Evolutionary conservation across 2,113 vertebrate species (phyloP).

Genomic region (Calonectris borealis): DNA sequence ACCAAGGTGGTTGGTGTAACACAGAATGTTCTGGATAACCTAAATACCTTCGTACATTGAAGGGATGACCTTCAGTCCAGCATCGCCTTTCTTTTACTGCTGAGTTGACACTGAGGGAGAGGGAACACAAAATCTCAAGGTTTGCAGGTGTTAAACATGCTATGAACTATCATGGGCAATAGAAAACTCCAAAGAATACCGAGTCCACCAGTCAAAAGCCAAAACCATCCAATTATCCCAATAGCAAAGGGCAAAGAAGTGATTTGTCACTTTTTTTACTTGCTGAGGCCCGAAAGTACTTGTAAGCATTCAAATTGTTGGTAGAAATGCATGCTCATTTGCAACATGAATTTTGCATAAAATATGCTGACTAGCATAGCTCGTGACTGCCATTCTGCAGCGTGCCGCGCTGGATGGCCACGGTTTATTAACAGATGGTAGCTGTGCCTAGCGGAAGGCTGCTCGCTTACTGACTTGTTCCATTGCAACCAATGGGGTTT

Average conservation of each 20-base stretch:
- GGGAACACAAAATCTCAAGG: not conserved
- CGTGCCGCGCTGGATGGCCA: not conserved
- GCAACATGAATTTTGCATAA: constrained; percentile 28
- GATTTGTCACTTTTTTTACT: not conserved
- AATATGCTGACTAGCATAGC: not conserved
- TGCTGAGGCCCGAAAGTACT: not conserved
- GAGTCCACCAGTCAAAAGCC: not conserved
- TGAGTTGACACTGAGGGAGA: not conserved
- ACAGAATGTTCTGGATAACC: not conserved
- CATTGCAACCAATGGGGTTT: not conserved
- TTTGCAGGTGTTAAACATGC: not conserved
- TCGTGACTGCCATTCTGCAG: not conserved
- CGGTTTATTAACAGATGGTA: not conserved
- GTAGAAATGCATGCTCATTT: not conserved
- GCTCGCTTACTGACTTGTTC: not conserved
- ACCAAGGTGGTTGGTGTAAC: not conserved
- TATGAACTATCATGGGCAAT: not conserved
- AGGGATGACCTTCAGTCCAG: not conserved
- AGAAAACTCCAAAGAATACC: not conserved
- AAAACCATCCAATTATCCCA: not conserved
- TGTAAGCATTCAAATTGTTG: not conserved
- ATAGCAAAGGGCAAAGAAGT: not conserved
- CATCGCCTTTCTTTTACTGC: not conserved
- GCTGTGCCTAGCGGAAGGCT: not conserved
- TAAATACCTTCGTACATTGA: not conserved